These are phyloP conservation scores for Odocoileus hemionus DNA, from an alignment of 2,113 vertebrate genomes.

Conservation along the genomic window DNA sequence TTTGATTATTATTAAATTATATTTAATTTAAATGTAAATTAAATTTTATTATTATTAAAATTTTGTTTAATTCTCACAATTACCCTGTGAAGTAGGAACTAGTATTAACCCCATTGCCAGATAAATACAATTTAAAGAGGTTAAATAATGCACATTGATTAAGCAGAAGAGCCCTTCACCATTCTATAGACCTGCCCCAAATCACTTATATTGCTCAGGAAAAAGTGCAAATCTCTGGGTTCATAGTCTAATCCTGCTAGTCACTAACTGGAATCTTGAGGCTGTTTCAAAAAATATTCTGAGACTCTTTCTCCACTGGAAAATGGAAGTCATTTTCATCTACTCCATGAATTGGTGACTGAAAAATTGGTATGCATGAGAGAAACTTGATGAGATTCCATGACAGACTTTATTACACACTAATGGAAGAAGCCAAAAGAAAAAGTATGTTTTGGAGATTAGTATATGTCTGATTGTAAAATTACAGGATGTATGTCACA, in stretches of 20 bases:
- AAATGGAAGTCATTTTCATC: not conserved
- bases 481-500: not conserved
- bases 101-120: not conserved
- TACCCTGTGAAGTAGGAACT: not conserved
- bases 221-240: not conserved
- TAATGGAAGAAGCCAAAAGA: constrained; percentile 43
- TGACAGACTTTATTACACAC: constrained; percentile 53
- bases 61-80: not conserved
- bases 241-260: not conserved
- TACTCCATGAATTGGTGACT: constrained; percentile 60
- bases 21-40: not conserved
- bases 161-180: not conserved
- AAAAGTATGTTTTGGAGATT: constrained; percentile 30
- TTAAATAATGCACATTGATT: not conserved
- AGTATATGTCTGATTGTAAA: constrained; percentile 34
- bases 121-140: not conserved
- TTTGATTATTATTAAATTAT: not conserved
- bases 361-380: constrained; percentile 61
- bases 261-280: not conserved
- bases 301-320: not conserved
- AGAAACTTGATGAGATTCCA: constrained; percentile 65
- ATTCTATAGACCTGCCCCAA: not conserved
- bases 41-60: not conserved
- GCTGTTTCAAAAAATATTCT: not conserved
- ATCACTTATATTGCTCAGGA: not conserved